Conservation (phyloP, 2,888 invertebrate species). For the Ganaspis brasiliensis region DNA sequence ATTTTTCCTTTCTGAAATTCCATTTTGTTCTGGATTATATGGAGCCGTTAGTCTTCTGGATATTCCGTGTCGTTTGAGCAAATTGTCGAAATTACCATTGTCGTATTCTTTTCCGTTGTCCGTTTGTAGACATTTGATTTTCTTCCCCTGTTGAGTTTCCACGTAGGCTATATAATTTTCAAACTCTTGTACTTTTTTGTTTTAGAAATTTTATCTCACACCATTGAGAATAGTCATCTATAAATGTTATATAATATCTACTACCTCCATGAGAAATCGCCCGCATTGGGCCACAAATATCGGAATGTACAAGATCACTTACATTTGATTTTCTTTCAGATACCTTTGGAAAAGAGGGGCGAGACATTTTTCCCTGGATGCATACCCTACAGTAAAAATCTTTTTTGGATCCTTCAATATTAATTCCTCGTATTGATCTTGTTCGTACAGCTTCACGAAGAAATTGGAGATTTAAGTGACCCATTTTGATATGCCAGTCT, state of each 20-base stretch:
- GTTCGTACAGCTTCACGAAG: background rate
- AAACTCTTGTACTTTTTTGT: background rate
- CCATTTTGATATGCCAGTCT: background rate
- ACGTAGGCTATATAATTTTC: conserved; percentile 16
- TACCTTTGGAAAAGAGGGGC: background rate
- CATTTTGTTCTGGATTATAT: conserved; percentile 66
- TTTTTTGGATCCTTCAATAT: background rate
- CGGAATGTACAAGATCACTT: background rate
- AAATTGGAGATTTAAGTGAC: conserved; percentile 20
- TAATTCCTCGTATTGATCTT: background rate
- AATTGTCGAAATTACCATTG: conserved; percentile 49
- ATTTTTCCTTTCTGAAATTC: conserved; percentile 44
- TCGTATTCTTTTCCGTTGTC: conserved; percentile 53
- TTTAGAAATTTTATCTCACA: background rate
- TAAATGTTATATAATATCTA: background rate
- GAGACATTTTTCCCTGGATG: conserved; percentile 32
- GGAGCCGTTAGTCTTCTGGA: conserved; percentile 57
- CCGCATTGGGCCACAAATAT: conserved; percentile 24
- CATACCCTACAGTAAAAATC: background rate
- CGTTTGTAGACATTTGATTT: conserved; percentile 46
- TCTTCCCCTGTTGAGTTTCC: conserved; percentile 43
- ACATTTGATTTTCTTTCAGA: background rate
- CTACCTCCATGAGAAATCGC: background rate
- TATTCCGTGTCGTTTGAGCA: conserved; percentile 59
- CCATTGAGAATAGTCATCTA: background rate